These are phyloP conservation scores for Cacajao melanocephalus DNA, from an alignment of 2,797 vertebrate species.

Conservation along the genomic window DNA sequence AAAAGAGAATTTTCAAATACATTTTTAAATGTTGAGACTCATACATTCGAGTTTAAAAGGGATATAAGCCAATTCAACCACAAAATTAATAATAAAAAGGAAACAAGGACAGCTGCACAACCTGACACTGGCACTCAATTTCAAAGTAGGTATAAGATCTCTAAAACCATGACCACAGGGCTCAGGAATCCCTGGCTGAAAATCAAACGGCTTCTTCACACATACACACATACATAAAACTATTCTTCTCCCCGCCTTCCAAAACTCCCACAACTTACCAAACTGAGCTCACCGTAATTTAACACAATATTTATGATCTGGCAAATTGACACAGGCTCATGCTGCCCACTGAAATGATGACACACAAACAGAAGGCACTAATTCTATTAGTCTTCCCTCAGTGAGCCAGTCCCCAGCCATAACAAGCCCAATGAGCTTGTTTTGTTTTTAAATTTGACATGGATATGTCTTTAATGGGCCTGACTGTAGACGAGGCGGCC, in stretches of 20 bases:
- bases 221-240: conserved; percentile 59
- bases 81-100: conserved; percentile 81
- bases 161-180: conserved; percentile 81
- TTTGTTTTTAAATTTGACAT: background rate
- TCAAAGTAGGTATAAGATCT: conserved; percentile 84
- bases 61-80: conserved; percentile 63
- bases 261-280: conserved; percentile 65
- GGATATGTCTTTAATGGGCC: background rate
- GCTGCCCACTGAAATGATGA: conserved; percentile 65
- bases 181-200: conserved; percentile 84
- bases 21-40: conserved; percentile 18
- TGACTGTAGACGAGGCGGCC: background rate
- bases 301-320: conserved; percentile 82
- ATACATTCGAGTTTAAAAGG: conserved; percentile 52
- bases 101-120: conserved; percentile 83
- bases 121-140: conserved; percentile 81
- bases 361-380: conserved; percentile 55
- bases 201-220: conserved; percentile 83
- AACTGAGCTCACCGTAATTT: conserved; percentile 76
- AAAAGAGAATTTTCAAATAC: conserved; percentile 7
- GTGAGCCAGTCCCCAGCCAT: conserved; percentile 21
- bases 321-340: conserved; percentile 78
- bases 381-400: conserved; percentile 46
- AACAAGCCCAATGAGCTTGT: conserved; percentile 8
- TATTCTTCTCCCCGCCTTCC: conserved; percentile 17